Conservation (phyloP, 1,140 invertebrate genomes). For the Drosophila varians region DNA sequence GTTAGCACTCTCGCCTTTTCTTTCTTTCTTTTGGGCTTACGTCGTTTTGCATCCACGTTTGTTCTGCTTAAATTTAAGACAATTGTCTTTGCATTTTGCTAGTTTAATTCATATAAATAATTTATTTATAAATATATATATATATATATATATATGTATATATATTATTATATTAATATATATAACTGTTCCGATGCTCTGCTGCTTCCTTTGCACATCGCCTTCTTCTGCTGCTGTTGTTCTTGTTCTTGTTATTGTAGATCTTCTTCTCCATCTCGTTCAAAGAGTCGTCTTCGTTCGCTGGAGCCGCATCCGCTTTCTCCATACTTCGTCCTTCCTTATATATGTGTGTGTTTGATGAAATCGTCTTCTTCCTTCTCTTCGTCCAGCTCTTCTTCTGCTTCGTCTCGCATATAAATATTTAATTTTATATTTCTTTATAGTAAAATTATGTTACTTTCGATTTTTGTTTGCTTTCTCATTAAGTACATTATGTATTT, state of each 20-base stretch:
- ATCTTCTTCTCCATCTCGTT: slow-evolving; percentile 3
- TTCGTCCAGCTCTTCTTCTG: slow-evolving; percentile 33
- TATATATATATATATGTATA: slow-evolving; percentile 51
- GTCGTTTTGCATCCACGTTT: slow-evolving; percentile 17
- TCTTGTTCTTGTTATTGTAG: background rate
- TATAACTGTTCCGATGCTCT: slow-evolving; percentile 54
- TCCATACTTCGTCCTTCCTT: slow-evolving; percentile 31
- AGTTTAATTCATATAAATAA: slow-evolving; percentile 59
- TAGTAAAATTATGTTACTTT: slow-evolving; percentile 76
- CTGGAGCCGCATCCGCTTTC: slow-evolving; percentile 23
- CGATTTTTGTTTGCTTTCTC: slow-evolving; percentile 10
- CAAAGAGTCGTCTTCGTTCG: slow-evolving; percentile 47
- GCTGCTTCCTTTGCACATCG: slow-evolving; percentile 32
- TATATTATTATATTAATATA: slow-evolving; percentile 54
- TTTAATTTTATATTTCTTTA: slow-evolving; percentile 80
- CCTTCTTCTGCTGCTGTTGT: slow-evolving; percentile 22
- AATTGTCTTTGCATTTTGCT: slow-evolving; percentile 62
- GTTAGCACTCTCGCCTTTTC: slow-evolving; percentile 16
- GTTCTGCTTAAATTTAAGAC: slow-evolving; percentile 56
- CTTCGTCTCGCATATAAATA: slow-evolving; percentile 71
- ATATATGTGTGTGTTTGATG: slow-evolving; percentile 78
- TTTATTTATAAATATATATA: slow-evolving; percentile 67
- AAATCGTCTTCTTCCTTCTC: slow-evolving; percentile 62
- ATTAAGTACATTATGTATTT: slow-evolving; percentile 47
- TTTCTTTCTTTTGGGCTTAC: slow-evolving; percentile 25